Conservation (phyloP, 2,888 invertebrate genomes). For the Chorisops tibialis region DNA sequence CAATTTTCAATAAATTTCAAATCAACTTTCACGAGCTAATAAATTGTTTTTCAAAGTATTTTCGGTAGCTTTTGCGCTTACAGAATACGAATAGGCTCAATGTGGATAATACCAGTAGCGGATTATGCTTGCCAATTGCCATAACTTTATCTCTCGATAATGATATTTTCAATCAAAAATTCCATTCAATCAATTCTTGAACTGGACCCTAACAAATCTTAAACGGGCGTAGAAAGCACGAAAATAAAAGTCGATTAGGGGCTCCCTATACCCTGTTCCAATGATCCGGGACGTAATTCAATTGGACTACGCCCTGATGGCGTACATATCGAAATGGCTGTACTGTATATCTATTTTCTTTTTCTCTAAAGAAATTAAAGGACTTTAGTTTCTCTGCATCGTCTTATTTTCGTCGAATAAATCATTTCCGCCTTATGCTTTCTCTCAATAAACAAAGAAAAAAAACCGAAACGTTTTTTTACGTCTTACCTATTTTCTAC, state of each 20-base stretch:
- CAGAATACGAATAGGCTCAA: too few species aligned
- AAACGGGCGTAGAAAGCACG: neutral
- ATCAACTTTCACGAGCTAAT: too few species aligned
- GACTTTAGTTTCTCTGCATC: neutral
- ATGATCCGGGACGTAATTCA: slow-evolving; percentile 10
- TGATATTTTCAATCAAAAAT: slow-evolving; percentile 16
- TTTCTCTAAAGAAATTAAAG: neutral
- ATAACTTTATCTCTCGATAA: slow-evolving; percentile 6
- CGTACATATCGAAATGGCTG: neutral
- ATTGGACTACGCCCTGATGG: neutral
- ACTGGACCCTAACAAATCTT: slow-evolving; percentile 10
- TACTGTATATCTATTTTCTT: neutral
- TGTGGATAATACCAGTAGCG: too few species aligned
- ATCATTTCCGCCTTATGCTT: slow-evolving; percentile 13
- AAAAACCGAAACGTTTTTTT: too few species aligned
- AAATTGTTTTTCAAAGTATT: too few species aligned
- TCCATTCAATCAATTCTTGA: slow-evolving; percentile 13
- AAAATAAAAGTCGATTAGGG: slow-evolving; percentile 10
- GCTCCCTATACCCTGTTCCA: neutral
- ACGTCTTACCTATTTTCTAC: too few species aligned
- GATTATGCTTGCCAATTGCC: slow-evolving; percentile 6
- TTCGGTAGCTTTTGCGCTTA: too few species aligned
- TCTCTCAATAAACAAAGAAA: neutral
- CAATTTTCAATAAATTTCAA: too few species aligned
- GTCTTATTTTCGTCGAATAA: neutral